phyloP scores from a whole-genome alignment of 2,888 invertebrate genomes.

The Teleogryllus oceanicus region DNA sequence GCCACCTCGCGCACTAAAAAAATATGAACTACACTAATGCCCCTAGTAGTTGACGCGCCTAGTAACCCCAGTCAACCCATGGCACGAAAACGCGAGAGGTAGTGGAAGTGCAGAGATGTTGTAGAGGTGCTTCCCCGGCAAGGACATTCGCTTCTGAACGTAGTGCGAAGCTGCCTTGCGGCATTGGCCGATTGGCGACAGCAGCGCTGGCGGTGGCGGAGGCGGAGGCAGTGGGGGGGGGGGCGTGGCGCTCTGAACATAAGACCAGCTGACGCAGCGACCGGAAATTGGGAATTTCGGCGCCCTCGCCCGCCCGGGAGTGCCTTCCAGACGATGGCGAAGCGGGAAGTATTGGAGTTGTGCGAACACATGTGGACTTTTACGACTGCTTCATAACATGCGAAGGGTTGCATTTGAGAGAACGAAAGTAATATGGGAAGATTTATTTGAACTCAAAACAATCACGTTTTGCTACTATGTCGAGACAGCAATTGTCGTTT shows the following conservation, averaged over 20 bases:
- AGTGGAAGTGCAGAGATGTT: too few relatives aligned
- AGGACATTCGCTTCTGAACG: too few relatives aligned
- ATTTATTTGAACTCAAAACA: neutral
- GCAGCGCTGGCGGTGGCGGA: neutral
- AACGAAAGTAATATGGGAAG: neutral
- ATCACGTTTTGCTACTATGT: too few relatives aligned
- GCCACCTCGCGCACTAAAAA: too few relatives aligned
- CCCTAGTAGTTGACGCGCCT: too few relatives aligned
- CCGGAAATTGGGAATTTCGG: slow-evolving; percentile 9
- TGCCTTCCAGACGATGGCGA: neutral
- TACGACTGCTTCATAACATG: neutral
- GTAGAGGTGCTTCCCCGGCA: too few relatives aligned
- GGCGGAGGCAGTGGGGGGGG: neutral
- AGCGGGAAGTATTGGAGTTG: neutral
- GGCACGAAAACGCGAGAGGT: too few relatives aligned
- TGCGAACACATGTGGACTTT: neutral
- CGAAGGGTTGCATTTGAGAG: neutral
- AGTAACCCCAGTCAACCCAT: too few relatives aligned
- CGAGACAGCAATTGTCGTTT: too few relatives aligned
- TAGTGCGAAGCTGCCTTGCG: too few relatives aligned
- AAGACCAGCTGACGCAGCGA: neutral
- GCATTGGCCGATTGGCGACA: too few relatives aligned
- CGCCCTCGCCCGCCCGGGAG: neutral
- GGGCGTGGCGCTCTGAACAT: neutral
- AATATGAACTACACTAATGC: too few relatives aligned